phyloP scores from a whole-genome alignment of 1,140 invertebrate species.

The Megalopta genalis region DNA sequence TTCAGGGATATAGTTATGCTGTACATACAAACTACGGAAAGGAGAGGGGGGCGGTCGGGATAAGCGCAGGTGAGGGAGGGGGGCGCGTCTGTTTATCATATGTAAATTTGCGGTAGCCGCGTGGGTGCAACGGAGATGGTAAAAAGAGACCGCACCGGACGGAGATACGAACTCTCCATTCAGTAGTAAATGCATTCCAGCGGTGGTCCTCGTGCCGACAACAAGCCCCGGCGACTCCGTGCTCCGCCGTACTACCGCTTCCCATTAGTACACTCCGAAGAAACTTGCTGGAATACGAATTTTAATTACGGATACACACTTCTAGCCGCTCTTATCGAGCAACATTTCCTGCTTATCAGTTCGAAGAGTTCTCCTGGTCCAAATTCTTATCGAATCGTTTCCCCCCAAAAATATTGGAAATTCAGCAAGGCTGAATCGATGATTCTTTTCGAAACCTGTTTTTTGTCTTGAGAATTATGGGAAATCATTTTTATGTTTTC shows the following conservation, averaged over 20 bases:
- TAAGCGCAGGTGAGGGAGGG: neutral
- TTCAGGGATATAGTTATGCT: conserved; percentile 47
- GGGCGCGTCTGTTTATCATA: conserved; percentile 57
- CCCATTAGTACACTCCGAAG: neutral
- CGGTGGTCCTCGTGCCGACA: conserved; percentile 52
- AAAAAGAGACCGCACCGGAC: conserved; percentile 29
- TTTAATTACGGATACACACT: no score
- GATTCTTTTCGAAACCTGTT: no score
- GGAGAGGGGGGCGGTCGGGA: conserved; percentile 13
- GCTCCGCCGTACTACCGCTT: neutral
- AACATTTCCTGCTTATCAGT: no score
- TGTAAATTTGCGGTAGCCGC: conserved; percentile 57
- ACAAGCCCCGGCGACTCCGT: neutral
- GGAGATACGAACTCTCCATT: conserved; percentile 56
- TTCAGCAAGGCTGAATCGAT: no score
- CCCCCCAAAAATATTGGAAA: no score
- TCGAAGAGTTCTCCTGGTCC: no score
- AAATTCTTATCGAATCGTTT: no score
- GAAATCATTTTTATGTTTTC: no score
- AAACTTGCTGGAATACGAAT: neutral
- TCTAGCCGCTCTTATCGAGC: no score
- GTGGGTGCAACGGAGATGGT: conserved; percentile 40
- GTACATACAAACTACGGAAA: conserved; percentile 6
- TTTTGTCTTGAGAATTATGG: no score
- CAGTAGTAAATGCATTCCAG: conserved; percentile 62